phyloP scores from a whole-genome alignment of 1,140 invertebrate species.

The Globodera rostochiensis region DNA sequence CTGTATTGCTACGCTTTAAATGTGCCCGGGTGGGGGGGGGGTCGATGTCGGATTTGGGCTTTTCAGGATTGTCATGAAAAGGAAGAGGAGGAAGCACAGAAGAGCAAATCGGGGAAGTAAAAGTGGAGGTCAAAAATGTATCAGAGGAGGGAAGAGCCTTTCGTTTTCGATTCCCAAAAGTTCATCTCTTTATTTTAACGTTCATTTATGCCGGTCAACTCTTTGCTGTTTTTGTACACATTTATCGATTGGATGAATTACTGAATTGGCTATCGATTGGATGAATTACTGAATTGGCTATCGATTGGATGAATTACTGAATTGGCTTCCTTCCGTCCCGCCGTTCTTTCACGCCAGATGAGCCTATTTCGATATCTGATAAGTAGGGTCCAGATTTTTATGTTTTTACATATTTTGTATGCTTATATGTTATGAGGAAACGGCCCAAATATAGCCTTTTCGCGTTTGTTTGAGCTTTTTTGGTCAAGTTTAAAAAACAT shows the following conservation, averaged over 20 bases:
- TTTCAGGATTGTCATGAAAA: constrained; percentile 34
- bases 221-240: too few relatives aligned
- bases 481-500: too few relatives aligned
- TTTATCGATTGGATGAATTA: background rate
- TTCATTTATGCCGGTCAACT: too few relatives aligned
- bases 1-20: constrained; percentile 77
- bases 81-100: constrained; percentile 21
- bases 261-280: background rate
- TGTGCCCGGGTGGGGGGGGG: background rate
- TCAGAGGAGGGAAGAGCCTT: background rate
- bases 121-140: background rate
- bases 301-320: background rate
- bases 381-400: too few relatives aligned
- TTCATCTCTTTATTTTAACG: background rate
- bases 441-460: too few relatives aligned
- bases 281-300: background rate
- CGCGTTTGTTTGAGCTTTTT: too few relatives aligned
- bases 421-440: too few relatives aligned
- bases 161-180: background rate
- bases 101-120: background rate
- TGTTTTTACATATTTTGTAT: too few relatives aligned
- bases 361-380: too few relatives aligned
- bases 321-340: background rate
- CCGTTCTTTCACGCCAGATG: too few relatives aligned
- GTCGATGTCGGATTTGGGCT: background rate